A percentile compares a stretch with the other conserved stretches of the same genome.
Evolutionary conservation across 2,113 vertebrate species (phyloP).

Genomic region (Hemichromis elongatus): DNA sequence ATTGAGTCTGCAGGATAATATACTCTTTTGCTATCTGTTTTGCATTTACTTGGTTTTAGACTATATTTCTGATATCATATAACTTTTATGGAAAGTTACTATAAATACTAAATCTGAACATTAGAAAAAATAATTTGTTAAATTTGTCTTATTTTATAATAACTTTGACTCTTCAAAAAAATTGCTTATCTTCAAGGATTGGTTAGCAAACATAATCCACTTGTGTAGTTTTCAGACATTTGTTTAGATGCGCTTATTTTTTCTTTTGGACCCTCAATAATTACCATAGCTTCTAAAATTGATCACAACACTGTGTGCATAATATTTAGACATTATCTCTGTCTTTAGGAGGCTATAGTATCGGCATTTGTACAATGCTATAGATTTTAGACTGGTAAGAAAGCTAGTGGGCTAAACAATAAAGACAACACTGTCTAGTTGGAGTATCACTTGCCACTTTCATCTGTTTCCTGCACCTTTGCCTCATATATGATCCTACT

Average conservation of each 20-base stretch:
- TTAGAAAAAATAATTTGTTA: no score
- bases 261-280: not conserved
- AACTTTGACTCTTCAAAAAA: no score
- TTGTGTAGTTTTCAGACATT: no score
- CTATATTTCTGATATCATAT: not conserved
- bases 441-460: not conserved
- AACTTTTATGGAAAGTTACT: not conserved
- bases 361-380: not conserved
- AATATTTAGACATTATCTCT: not conserved
- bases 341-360: not conserved
- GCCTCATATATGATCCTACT: not conserved
- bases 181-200: no score
- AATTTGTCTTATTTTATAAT: no score
- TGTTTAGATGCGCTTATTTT: no score
- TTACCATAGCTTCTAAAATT: not conserved
- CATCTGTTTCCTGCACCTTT: not conserved
- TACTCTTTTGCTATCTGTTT: no score
- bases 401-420: not conserved
- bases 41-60: no score
- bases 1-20: no score
- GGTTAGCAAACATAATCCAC: not conserved
- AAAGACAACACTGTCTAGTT: not conserved
- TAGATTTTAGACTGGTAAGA: not conserved
- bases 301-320: not conserved
- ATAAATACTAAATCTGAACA: not conserved